Evolutionary conservation across 2,888 invertebrate species (phyloP), one percentile per base, ranked within the genome.

Genomic region (Campoplex nolae): DNA sequence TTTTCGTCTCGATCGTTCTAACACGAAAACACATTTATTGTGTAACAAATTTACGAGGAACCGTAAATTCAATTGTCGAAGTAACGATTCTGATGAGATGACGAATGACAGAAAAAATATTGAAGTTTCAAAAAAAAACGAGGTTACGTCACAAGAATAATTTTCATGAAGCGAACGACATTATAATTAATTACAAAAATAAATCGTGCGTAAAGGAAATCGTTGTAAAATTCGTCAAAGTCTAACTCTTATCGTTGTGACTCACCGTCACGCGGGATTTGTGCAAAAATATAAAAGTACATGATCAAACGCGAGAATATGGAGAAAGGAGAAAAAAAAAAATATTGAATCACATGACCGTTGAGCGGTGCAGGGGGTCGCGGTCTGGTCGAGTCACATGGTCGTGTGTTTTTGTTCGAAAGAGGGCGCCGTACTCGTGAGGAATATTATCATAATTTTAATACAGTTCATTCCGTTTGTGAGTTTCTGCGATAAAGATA

Each of bases 401-500:
- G n/a, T 11, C 42, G 38, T 75, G 23, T 68, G 38, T 74, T 78
- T 75, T 35, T 13, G 23, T 9, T 18, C 11, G 48, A 68, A 54
- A 73, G 32, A 58, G 67, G 74, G 75, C 70, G 45, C 68, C 76
- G 58, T 48, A 79, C 83, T 83, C 82, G 71, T 83, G 86, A 83
- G 80, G 23, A 76, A 67, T 4, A 6, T 3, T 54, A 38, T 83
- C 56, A 28, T 38, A 68, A 51, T 42, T n/a, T 70, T 45, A 32
- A 67, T 67, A 76, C 76, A 71, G 28, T 48, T 38, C 23, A 7
- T 45, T 70, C 16, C 75, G 80, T 76, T 86, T 79, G 79, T 83
- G 83, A 70, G 48, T 45, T 45, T 73, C 80, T 2, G 67, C 16
- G 83, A 83, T 83, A 86, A 86, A 51, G 48, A 83, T 65, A 71